These are phyloP conservation scores for Rhagoletis zephyria DNA, from an alignment of 1,140 invertebrate genomes.

Conservation along the genomic window DNA sequence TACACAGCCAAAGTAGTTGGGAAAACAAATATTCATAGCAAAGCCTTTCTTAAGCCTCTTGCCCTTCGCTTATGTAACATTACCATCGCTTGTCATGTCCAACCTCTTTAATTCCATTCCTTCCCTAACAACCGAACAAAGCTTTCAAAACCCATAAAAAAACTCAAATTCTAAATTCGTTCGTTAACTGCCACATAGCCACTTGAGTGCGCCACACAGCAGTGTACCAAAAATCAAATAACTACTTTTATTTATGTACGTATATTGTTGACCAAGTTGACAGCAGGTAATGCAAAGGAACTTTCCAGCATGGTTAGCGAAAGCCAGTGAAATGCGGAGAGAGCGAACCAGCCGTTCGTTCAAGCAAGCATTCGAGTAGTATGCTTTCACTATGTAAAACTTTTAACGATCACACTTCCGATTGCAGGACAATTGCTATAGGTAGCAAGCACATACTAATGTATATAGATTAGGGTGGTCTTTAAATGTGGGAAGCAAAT, in stretches of 20 bases:
- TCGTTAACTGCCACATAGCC: neutral
- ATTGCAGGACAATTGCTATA: neutral
- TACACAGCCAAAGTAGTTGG: neutral
- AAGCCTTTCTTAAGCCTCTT: neutral
- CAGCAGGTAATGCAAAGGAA: too few relatives aligned
- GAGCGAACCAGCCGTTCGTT: neutral
- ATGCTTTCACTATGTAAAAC: neutral
- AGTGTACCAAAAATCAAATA: neutral
- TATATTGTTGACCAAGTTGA: too few relatives aligned
- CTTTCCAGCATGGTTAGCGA: too few relatives aligned
- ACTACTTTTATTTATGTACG: neutral
- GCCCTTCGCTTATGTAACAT: too few relatives aligned
- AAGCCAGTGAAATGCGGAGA: neutral
- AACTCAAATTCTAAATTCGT: neutral
- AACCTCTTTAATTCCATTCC: neutral
- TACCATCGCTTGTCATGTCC: too few relatives aligned
- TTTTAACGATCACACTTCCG: conserved; percentile 36
- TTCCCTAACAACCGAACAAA: neutral
- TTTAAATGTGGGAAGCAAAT: too few relatives aligned
- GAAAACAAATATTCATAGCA: neutral
- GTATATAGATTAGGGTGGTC: too few relatives aligned
- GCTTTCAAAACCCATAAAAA: too few relatives aligned
- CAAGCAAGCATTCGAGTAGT: neutral
- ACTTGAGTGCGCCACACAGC: neutral
- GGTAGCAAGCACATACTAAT: too few relatives aligned